Conservation (phyloP, 2,113 vertebrate genomes). For the Myrmecobius fasciatus region DNA sequence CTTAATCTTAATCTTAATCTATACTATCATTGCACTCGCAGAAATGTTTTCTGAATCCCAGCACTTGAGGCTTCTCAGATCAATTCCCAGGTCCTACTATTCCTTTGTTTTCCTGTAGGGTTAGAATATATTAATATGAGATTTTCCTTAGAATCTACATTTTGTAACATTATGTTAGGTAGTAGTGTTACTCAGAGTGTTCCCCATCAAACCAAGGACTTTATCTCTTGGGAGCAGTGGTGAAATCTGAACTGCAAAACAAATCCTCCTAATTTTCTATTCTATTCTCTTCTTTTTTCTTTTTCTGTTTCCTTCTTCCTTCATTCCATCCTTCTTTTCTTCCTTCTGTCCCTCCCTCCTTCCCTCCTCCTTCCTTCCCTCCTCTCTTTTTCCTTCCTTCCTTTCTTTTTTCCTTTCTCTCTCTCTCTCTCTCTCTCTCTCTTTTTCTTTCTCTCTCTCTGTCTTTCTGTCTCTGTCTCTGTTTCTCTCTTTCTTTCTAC, state of each 20-base stretch:
- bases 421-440: too few relatives aligned
- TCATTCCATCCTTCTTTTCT: too few relatives aligned
- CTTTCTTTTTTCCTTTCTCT: too few relatives aligned
- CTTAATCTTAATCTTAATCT: too few relatives aligned
- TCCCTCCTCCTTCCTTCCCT: too few relatives aligned
- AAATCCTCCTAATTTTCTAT: background rate
- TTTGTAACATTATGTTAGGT: background rate
- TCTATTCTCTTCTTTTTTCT: too few relatives aligned
- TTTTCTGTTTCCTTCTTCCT: too few relatives aligned
- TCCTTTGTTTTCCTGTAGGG: background rate
- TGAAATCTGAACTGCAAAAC: background rate
- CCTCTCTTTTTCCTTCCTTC: too few relatives aligned
- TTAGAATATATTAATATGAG: background rate
- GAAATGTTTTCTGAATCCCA: background rate
- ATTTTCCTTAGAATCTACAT: background rate
- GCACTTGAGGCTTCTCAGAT: background rate
- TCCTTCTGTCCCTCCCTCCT: too few relatives aligned
- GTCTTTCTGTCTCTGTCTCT: too few relatives aligned
- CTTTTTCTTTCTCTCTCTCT: too few relatives aligned
- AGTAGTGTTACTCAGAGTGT: background rate
- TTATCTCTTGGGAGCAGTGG: background rate
- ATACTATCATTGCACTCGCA: background rate
- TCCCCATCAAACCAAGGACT: background rate
- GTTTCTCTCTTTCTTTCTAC: too few relatives aligned
- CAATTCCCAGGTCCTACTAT: background rate